Evolutionary conservation across 2,113 vertebrate genomes (phyloP), one percentile per base, ranked within the genome.

Genomic region (Oncorhynchus clarkii): DNA sequence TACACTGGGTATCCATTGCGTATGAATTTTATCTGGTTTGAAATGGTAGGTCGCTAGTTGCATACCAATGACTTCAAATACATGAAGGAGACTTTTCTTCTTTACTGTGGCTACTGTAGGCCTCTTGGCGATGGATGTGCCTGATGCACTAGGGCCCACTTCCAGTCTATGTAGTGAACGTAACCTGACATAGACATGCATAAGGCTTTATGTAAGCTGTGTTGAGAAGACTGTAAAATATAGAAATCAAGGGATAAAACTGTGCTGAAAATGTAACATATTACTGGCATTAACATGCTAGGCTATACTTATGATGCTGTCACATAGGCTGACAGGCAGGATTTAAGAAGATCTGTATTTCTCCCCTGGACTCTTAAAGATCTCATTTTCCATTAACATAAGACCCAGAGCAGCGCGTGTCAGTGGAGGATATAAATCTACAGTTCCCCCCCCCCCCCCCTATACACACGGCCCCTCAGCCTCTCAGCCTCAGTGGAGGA

Each of bases 381-480:
- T 91, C 88, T 88, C 81, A 88, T 92, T 91, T 91, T 90, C 91
- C 89, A 92, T 90, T 91, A 89, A 90, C 90, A 90, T 89, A 85
- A 90, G 84, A 90, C 90, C 83, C 78, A 80, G 89, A 88, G 86
- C 91, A 91, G 89, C 83, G 71, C 87, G 86, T 91, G 90, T 92
- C 90, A 92, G 83, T 80, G 84, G 86, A 74, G 84, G 86, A 90
- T 86, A 90, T 91, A 89, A 89, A 91, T 92, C 90, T 90, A 76
- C 78, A 70, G 78, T 84, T 87, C 80, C 85, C 78, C 84, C 84
- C 81, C 84, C 84, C 81, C 85, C 89, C 88, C 86, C 86, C 85
- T 83, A 11, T 45, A 45, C 66, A 45, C 66, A 57, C 73, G 84
- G 82, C 84, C 86, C 77, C 34, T 54, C 84, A 45, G 8, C 67